Base-by-base conservation (phyloP, 2,797 vertebrate genomes). In the Anas acuta region DNA sequence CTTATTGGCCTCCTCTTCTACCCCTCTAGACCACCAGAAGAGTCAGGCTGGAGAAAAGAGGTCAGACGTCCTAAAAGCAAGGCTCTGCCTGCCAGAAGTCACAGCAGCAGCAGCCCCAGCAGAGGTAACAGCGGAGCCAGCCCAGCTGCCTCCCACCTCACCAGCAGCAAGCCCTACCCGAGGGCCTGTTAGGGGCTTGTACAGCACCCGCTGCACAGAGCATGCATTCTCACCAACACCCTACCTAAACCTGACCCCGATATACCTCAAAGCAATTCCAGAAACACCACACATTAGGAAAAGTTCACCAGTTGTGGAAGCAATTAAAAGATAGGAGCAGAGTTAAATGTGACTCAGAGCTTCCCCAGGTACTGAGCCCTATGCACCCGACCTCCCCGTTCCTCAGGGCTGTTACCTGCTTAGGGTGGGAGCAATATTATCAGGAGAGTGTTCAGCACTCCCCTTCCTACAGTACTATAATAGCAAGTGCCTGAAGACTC, bases 191-290 rank as follows among this genome's bases (percentile, higher is more conserved):
- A 53, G 25, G 26, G 14, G 51, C 51, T 25, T 25, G 49, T 13
- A 25, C 49, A 49, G 26, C 51, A 53, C 51, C 23, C 3, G 8
- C 51, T 53, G 2, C 30, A 3, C 20, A 22, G 16, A 51, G 23
- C 3, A 0, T 0, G 10, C 11, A 0, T 15, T 19, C 45, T 28
- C 11, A 3, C 23, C 3, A 7, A 2, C 14, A 12, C 32, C n/a
- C 23, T 18, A 2, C 45, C 6, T 18, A 26, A 30, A 10, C 32
- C 49, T 3, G 20, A 7, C 26, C 7, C 25, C 37, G 23, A 20
- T 41, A 16, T 13, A 8, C 37, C 22, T 30, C 4, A 16, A 21
- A 47, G n/a, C 8, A 19, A 9, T 39, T n/a, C 21, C 61, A 79
- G 26, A 73, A 81, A 41, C 2, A 3, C 10, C 8, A 25, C 1